Evolutionary conservation across 2,888 invertebrate species (phyloP), one percentile per base, ranked within the genome.

Genomic region (Chironomus tentans): DNA sequence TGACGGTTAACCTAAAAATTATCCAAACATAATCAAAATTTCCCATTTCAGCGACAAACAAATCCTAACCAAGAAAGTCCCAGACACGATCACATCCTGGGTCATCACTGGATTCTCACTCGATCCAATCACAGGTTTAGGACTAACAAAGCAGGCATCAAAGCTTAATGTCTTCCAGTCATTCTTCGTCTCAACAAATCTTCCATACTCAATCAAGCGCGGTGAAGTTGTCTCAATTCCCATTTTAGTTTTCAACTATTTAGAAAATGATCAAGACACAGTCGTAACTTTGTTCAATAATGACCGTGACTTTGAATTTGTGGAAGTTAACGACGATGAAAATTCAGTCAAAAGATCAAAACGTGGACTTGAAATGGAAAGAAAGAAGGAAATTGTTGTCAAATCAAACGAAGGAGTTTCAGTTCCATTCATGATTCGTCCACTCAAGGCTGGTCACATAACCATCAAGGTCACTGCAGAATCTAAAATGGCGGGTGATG

Each of bases 71-170:
- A 85, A 88, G 78, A 87, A 84, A 48, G 88, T 91, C 7, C 94
- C 94, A 0, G 91, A 91, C 80, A 89, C 91, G 0, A 89, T 94
- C 77, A 92, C 92, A 4, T 91, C 92, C 0, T 94, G 93, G 92
- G 86, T 91, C 3, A 86, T 93, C n/a, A 89, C 89, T 70, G 93
- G 91, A 4, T 93, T 94, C 81, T 91, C 93, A 24, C 83, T 94
- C 74, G 90, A 91, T 81, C 86, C 88, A 0, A 83, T 87, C 1
- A 85, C 88, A 78, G 94, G 94, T 15, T 84, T 94, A n/a, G 93
- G 92, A n/a, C 86, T 94, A 3, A 87, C 90, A 5, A 77, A 76
- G 15, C 70, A 69, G 4, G 76, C 79, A 13, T 86, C 88, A 13
- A 88, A 88, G 83, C 80, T 94, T 56, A 88, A 87, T 81, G 91